A percentile compares a stretch with the other conserved stretches of the same genome.
Evolutionary conservation across 2,888 invertebrate species (phyloP).

Genomic region (Sesia bembeciformis): DNA sequence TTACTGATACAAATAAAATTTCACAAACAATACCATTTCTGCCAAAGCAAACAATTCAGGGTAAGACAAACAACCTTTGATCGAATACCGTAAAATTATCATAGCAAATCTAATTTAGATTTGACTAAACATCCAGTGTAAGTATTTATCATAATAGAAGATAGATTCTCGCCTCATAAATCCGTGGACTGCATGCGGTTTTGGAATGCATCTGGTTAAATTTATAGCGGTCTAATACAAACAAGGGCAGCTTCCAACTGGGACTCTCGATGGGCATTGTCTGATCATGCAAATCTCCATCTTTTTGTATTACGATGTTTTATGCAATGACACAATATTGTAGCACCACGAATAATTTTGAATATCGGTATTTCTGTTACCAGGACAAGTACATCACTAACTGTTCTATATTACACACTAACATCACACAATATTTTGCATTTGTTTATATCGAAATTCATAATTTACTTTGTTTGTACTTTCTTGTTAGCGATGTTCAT

Average conservation of each 20-base stretch:
- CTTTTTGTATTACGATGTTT: neutral
- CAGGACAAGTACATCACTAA: too few relatives aligned
- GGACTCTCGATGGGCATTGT: slow-evolving; percentile 7
- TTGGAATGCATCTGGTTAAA: slow-evolving; percentile 39
- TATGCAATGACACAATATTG: neutral
- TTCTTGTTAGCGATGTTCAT: too few relatives aligned
- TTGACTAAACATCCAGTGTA: neutral
- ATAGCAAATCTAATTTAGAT: neutral
- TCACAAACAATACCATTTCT: too few relatives aligned
- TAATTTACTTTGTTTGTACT: too few relatives aligned
- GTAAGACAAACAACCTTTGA: too few relatives aligned
- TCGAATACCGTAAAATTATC: neutral
- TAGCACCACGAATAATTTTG: too few relatives aligned
- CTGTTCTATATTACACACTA: too few relatives aligned
- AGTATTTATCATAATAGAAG: slow-evolving; percentile 37
- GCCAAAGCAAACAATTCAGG: too few relatives aligned
- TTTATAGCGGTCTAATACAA: slow-evolving; percentile 55
- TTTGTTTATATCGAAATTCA: too few relatives aligned
- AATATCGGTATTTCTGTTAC: too few relatives aligned
- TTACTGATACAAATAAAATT: too few relatives aligned
- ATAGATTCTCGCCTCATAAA: slow-evolving; percentile 46
- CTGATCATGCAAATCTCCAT: neutral
- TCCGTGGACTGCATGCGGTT: slow-evolving; percentile 45
- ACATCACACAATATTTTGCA: too few relatives aligned
- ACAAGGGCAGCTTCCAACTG: slow-evolving; percentile 51